Percentiles rank a stretch among this genome's conserved stretches.
phyloP scores from a whole-genome alignment of 2,888 invertebrate species.

The Anthophora plumipes region DNA sequence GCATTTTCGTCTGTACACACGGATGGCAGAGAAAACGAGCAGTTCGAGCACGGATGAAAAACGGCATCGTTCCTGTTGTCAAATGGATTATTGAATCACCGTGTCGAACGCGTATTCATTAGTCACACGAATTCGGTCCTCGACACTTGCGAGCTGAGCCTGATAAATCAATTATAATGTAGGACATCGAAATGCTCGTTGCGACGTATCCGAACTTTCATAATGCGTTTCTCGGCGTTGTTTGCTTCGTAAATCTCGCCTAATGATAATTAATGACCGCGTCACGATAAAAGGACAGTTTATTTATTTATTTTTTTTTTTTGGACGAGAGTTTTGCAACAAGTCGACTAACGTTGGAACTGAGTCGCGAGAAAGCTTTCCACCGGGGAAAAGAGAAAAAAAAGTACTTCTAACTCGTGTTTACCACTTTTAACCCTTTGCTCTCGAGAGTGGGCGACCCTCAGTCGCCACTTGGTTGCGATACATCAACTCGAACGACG shows the following conservation, averaged over 20 bases:
- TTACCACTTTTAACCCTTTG: too few relatives aligned
- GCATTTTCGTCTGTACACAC: background rate
- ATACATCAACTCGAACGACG: too few relatives aligned
- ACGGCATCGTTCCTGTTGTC: slow-evolving; percentile 21
- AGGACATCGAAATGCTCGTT: slow-evolving; percentile 32
- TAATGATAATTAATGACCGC: slow-evolving; percentile 39
- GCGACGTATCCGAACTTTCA: slow-evolving; percentile 34
- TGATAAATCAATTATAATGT: slow-evolving; percentile 52
- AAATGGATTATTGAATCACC: slow-evolving; percentile 35
- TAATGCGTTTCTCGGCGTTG: slow-evolving; percentile 22
- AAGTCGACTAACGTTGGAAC: background rate
- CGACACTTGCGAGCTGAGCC: slow-evolving; percentile 17
- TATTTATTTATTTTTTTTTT: too few relatives aligned
- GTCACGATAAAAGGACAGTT: slow-evolving; percentile 6
- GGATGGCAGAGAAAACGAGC: slow-evolving; percentile 11
- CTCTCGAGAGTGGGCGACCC: too few relatives aligned
- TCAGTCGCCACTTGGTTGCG: too few relatives aligned
- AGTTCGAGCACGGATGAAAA: slow-evolving; percentile 20
- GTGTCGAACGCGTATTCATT: slow-evolving; percentile 41
- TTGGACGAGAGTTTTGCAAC: background rate
- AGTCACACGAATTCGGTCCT: slow-evolving; percentile 15
- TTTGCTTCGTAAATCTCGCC: slow-evolving; percentile 37
- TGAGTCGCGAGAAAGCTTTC: background rate
- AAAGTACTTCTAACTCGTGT: too few relatives aligned
- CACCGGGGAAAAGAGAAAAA: too few relatives aligned